Percentiles rank a stretch among this genome's conserved stretches.
These are phyloP conservation scores for Gambusia holbrooki DNA, from an alignment of 2,113 vertebrate species.

Conservation along the genomic window DNA sequence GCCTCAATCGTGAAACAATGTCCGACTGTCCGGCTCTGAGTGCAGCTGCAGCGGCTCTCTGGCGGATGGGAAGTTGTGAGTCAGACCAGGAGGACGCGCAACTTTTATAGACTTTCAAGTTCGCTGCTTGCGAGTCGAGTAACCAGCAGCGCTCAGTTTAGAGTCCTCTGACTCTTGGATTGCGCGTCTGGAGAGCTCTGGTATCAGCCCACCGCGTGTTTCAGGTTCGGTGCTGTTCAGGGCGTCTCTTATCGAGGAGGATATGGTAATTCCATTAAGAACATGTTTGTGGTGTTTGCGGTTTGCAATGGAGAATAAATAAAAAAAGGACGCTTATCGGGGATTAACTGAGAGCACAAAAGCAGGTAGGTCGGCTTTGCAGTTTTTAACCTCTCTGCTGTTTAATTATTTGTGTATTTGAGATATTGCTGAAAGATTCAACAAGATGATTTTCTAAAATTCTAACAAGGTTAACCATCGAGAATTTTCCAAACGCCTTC, in stretches of 20 bases:
- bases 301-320: conserved; percentile 79
- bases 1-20: conserved; percentile 43
- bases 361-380: conserved; percentile 72
- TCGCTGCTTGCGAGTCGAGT: conserved; percentile 50
- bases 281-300: conserved; percentile 54
- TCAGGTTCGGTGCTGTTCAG: conserved; percentile 63
- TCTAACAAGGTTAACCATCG: not conserved
- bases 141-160: conserved; percentile 26
- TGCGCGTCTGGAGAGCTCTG: conserved; percentile 34
- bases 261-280: conserved; percentile 67
- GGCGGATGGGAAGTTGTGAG: conserved; percentile 68
- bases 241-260: conserved; percentile 61
- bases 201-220: conserved; percentile 14
- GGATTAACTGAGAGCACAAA: conserved; percentile 77
- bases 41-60: conserved; percentile 43
- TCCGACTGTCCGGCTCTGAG: conserved; percentile 16
- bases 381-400: not conserved
- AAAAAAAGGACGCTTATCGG: conserved; percentile 65
- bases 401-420: not conserved
- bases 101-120: conserved; percentile 79
- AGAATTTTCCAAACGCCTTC: not conserved
- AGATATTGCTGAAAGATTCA: not conserved
- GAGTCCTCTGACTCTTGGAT: conserved; percentile 56
- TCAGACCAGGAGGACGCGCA: conserved; percentile 65
- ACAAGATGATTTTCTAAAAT: not conserved